Evolutionary conservation across 2,888 invertebrate species (phyloP).

Genomic region (Hydropsyche betteni): DNA sequence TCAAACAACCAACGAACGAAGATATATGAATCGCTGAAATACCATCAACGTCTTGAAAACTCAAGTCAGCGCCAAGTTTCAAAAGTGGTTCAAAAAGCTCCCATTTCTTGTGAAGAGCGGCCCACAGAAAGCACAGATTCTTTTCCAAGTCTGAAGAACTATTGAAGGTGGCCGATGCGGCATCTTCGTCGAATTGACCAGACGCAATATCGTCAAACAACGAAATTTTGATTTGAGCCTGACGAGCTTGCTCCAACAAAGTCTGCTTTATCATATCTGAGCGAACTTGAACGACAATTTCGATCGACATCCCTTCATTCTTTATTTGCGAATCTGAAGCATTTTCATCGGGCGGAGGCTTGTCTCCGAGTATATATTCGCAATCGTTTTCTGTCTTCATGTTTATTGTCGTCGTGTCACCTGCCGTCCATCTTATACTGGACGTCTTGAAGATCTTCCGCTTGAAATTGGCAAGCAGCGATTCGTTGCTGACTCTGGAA

Average conservation of each 20-base stretch:
- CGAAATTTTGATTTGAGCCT: constrained; percentile 72
- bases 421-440: too few species aligned
- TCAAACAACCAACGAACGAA: constrained; percentile 80
- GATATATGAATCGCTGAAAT: constrained; percentile 79
- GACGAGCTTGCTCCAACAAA: constrained; percentile 78
- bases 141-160: constrained; percentile 73
- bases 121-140: constrained; percentile 77
- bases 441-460: too few species aligned
- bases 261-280: constrained; percentile 77
- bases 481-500: too few species aligned
- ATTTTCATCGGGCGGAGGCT: constrained; percentile 82
- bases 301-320: constrained; percentile 76
- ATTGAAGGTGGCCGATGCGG: constrained; percentile 64
- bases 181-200: constrained; percentile 70
- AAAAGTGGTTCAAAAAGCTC: constrained; percentile 74
- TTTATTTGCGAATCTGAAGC: constrained; percentile 75
- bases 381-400: constrained; percentile 70
- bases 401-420: constrained; percentile 55
- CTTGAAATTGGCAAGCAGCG: too few species aligned
- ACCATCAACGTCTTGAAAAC: constrained; percentile 77
- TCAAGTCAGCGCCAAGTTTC: constrained; percentile 74
- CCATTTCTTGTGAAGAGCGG: constrained; percentile 75
- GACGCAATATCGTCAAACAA: constrained; percentile 80
- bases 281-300: constrained; percentile 77
- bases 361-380: constrained; percentile 82